Percentiles rank a stretch among this genome's conserved stretches.
phyloP scores from a whole-genome alignment of 2,888 invertebrate genomes.

The Drosophila merina region DNA sequence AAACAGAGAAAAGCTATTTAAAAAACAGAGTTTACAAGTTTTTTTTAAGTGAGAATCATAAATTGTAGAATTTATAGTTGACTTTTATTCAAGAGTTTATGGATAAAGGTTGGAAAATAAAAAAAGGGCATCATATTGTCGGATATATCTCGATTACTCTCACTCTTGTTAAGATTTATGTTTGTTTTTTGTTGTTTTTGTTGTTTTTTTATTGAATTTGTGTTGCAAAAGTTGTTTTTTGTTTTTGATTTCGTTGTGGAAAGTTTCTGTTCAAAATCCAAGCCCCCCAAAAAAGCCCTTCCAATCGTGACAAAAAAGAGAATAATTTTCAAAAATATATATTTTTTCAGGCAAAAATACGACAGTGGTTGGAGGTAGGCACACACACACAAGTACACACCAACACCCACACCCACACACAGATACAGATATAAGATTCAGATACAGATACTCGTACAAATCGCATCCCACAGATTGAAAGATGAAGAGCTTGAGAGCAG shows the following conservation, averaged over 20 bases:
- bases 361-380: conserved; percentile 91
- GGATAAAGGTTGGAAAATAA: background rate
- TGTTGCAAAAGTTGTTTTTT: conserved; percentile 20
- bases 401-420: conserved; percentile 9
- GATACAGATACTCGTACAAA: conserved; percentile 14
- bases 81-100: background rate
- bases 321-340: conserved; percentile 41
- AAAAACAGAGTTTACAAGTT: too few relatives aligned
- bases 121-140: background rate
- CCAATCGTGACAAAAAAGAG: conserved; percentile 7
- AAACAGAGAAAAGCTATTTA: too few relatives aligned
- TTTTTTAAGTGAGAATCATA: too few relatives aligned
- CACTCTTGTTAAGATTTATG: conserved; percentile 14
- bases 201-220: background rate
- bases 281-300: conserved; percentile 10
- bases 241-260: conserved; percentile 2
- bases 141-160: conserved; percentile 7
- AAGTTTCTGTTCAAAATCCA: conserved; percentile 14
- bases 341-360: conserved; percentile 89
- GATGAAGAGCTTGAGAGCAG: conserved; percentile 46
- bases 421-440: conserved; percentile 10
- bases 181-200: conserved; percentile 8
- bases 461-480: conserved; percentile 28
- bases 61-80: too few relatives aligned
- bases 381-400: conserved; percentile 20